Evolutionary conservation across 2,113 vertebrate genomes (phyloP).

Genomic region (Epinephelus lanceolatus): DNA sequence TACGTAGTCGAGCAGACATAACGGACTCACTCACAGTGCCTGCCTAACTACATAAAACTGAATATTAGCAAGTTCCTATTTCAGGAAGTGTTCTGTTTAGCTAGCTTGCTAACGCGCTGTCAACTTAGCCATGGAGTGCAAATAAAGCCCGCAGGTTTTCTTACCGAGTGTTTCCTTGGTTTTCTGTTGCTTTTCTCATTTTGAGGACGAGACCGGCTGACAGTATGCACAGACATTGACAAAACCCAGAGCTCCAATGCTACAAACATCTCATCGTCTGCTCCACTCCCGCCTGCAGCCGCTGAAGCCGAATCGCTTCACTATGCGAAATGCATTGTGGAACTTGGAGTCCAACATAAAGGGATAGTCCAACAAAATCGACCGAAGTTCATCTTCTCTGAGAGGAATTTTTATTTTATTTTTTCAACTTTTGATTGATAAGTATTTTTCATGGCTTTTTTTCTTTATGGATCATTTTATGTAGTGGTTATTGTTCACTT

Average conservation of each 20-base stretch:
- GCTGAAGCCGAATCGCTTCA: too few species aligned
- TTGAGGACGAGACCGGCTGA: not conserved
- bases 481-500: not conserved
- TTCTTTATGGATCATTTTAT: not conserved
- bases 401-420: not conserved
- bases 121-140: not conserved
- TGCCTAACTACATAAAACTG: not conserved
- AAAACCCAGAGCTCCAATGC: too few species aligned
- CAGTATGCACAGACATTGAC: not conserved
- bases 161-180: constrained; percentile 52
- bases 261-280: not conserved
- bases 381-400: not conserved
- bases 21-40: not conserved
- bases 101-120: constrained; percentile 22
- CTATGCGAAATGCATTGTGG: constrained; percentile 57
- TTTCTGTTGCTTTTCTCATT: constrained; percentile 63
- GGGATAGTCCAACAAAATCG: not conserved
- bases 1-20: not conserved
- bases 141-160: not conserved
- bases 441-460: not conserved
- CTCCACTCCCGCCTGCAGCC: constrained; percentile 49
- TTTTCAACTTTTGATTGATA: not conserved
- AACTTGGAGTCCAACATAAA: constrained; percentile 39
- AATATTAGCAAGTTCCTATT: constrained; percentile 12
- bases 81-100: constrained; percentile 62